phyloP scores from a whole-genome alignment of 2,888 invertebrate genomes.

The Lacanobia wlatinum region DNA sequence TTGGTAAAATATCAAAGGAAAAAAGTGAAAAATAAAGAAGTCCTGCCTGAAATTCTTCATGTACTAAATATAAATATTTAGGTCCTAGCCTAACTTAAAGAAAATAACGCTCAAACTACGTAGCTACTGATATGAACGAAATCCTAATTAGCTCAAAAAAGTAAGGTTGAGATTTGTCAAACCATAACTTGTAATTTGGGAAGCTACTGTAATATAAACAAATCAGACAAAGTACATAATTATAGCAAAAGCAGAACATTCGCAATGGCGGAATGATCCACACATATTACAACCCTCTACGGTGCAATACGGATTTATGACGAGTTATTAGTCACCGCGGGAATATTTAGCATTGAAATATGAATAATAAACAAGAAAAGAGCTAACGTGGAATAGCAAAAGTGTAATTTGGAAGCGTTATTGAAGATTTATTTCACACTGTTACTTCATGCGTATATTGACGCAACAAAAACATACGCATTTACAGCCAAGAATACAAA shows the following conservation, averaged over 20 bases:
- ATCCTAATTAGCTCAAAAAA: not conserved
- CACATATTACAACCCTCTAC: constrained; percentile 86
- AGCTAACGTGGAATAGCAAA: constrained; percentile 78
- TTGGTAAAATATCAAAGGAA: constrained; percentile 30
- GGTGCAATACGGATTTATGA: constrained; percentile 87
- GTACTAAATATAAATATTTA: not conserved
- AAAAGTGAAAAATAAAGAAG: constrained; percentile 37
- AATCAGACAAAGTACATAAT: constrained; percentile 61
- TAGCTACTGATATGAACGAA: not conserved
- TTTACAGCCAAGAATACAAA: constrained; percentile 57
- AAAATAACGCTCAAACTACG: not conserved
- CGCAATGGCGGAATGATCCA: constrained; percentile 81
- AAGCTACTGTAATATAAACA: constrained; percentile 47
- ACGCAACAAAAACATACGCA: constrained; percentile 54
- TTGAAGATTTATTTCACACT: constrained; percentile 65
- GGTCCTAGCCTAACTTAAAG: not conserved
- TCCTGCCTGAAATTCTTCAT: constrained; percentile 1
- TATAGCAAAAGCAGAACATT: constrained; percentile 76
- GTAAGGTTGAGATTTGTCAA: not conserved
- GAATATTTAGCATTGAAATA: constrained; percentile 87
- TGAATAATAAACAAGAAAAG: constrained; percentile 87
- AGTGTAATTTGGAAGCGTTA: constrained; percentile 73
- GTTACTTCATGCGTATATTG: constrained; percentile 49
- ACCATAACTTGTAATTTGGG: not conserved
- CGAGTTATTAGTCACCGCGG: constrained; percentile 87